Base-by-base conservation (phyloP, 2,888 invertebrate species). In the Sipha maydis region DNA sequence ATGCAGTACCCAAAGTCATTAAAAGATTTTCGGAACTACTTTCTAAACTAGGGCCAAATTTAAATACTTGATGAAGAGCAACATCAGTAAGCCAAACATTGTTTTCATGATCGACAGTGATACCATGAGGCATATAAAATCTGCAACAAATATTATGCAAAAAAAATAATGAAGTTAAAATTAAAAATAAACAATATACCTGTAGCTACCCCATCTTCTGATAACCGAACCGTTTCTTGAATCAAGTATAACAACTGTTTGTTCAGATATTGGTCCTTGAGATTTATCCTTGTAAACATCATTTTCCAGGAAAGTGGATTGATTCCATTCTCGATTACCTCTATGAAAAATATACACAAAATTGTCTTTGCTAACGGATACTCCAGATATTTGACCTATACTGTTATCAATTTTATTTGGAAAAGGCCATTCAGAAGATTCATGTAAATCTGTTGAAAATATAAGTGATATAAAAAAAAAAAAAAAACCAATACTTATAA, bases 61-160 rank as follows among this genome's bases (percentile, higher is more conserved):
- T 97, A 91, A 96, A 96, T 48, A 97, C 98, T 93, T 99, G 99
- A 93, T 99, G 99, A 91, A 98, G 94, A 0, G 97, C 99, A 25
- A 99, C 98, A 92, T 99, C 99, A 1, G 99, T 99, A 34, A 98
- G 93, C 98, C 98, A 99, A 41, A 97, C 94, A 91, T 98, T 97
- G 90, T 97, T 97, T 90, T 95, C 94, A 82, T 93, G 93, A 92
- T 99, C 98, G 31, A 99, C 95, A 31, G 97, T 96, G 89, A 99
- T 93, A 17, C 99, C 99, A 92, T 99, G 99, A 0, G 99, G 99
- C 95, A 99, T 95, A 92, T 96, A 98, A 92, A 99, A 88, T 76
- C 88, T 88, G 5, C 19, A 88, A 82, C 9, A 82, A 75, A 48
- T 1, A 48, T 14, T 11, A 48, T 14, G 11, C 14, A 48, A 2